Conservation (phyloP, 2,888 invertebrate species). For the Himalopsyche anomala region DNA sequence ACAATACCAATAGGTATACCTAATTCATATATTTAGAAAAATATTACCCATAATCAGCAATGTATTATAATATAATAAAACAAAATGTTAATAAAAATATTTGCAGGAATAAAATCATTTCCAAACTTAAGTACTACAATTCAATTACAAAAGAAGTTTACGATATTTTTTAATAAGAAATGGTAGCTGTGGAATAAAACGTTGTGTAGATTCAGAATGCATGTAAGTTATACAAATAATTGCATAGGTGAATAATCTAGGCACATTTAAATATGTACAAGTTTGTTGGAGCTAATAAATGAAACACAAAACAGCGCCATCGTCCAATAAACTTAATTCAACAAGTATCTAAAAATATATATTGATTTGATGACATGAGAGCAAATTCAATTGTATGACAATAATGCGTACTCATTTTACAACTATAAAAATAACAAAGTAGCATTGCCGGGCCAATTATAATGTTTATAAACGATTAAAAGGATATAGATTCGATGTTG, state of each 20-base stretch:
- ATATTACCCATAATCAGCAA: slow-evolving; percentile 43
- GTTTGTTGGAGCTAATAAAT: slow-evolving; percentile 29
- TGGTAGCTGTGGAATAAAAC: slow-evolving; percentile 7
- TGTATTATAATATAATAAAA: slow-evolving; percentile 2
- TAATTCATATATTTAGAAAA: slow-evolving; percentile 43
- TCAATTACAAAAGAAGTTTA: slow-evolving; percentile 28
- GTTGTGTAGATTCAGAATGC: slow-evolving; percentile 1
- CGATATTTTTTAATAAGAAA: slow-evolving; percentile 13
- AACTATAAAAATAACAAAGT: neutral
- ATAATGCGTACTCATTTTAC: neutral
- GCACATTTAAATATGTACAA: slow-evolving; percentile 42
- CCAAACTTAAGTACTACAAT: slow-evolving; percentile 28
- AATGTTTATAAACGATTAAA: neutral
- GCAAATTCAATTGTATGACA: neutral
- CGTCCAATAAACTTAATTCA: neutral
- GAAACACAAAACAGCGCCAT: slow-evolving; percentile 21
- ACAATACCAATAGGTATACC: slow-evolving; percentile 23
- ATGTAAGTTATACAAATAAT: slow-evolving; percentile 19
- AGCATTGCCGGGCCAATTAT: neutral
- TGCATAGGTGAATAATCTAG: slow-evolving; percentile 23
- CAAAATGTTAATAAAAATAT: slow-evolving; percentile 38
- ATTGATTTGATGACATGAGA: slow-evolving; percentile 17
- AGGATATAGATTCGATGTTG: neutral
- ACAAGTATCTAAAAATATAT: slow-evolving; percentile 43
- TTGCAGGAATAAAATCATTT: slow-evolving; percentile 38